Conservation (phyloP, 1,140 invertebrate species). For the Drosophila suzukii region DNA sequence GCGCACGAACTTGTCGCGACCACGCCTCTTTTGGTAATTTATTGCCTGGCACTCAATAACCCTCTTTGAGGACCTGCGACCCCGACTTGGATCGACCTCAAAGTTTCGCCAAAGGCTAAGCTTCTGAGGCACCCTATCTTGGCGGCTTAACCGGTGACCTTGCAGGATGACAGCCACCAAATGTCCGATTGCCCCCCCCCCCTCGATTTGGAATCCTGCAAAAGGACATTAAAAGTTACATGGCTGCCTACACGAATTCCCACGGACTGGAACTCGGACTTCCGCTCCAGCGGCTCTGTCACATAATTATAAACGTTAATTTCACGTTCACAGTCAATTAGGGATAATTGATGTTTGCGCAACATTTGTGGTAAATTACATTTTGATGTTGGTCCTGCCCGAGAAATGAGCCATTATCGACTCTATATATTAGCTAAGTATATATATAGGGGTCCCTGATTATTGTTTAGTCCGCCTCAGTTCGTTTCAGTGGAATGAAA, state of each 20-base stretch:
- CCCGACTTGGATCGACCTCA: slow-evolving; percentile 5
- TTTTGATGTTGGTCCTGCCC: slow-evolving; percentile 69
- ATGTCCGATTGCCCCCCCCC: background rate
- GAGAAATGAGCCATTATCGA: slow-evolving; percentile 42
- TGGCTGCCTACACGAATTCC: slow-evolving; percentile 14
- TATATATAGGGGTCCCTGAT: background rate
- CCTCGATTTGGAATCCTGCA: background rate
- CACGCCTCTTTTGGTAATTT: slow-evolving; percentile 70
- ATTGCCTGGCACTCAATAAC: slow-evolving; percentile 71
- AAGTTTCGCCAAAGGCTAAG: slow-evolving; percentile 30
- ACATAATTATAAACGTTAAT: slow-evolving; percentile 84
- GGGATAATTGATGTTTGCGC: slow-evolving; percentile 81
- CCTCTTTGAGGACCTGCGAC: slow-evolving; percentile 24
- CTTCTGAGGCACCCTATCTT: slow-evolving; percentile 5
- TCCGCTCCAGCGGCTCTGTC: slow-evolving; percentile 55
- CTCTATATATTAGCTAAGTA: slow-evolving; percentile 6
- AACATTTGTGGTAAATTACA: slow-evolving; percentile 82
- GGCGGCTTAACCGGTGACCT: slow-evolving; percentile 12
- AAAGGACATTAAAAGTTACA: slow-evolving; percentile 51
- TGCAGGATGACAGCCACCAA: slow-evolving; percentile 1
- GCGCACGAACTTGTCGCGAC: slow-evolving; percentile 53
- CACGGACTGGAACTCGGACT: slow-evolving; percentile 44
- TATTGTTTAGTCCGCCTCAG: slow-evolving; percentile 40
- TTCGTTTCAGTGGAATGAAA: slow-evolving; percentile 45
- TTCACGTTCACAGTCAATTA: slow-evolving; percentile 82